A percentile compares a stretch with the other conserved stretches of the same genome.
phyloP scores from a whole-genome alignment of 2,797 vertebrate genomes.

The Helicolenus hilgendorfi region DNA sequence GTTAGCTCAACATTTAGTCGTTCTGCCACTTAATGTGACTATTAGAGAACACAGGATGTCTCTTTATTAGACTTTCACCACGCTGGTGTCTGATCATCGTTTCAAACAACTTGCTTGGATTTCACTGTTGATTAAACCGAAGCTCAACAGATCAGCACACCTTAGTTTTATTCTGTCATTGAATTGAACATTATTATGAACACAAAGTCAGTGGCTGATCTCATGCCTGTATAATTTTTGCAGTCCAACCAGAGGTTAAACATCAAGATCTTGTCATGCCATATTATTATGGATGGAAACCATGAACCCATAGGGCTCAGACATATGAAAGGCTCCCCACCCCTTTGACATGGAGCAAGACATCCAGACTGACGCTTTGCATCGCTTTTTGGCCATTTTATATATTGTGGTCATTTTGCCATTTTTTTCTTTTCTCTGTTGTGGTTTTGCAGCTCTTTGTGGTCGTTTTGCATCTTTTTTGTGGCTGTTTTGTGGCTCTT shows the following conservation, averaged over 20 bases:
- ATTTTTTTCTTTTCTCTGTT: too few species aligned
- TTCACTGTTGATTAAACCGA: neutral
- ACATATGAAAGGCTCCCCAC: fast-evolving
- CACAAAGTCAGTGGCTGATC: neutral
- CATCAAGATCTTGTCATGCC: neutral
- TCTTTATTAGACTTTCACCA: neutral
- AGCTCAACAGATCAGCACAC: neutral
- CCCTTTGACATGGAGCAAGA: neutral
- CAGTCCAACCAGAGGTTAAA: neutral
- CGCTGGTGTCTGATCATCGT: neutral
- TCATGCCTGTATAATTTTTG: too few species aligned
- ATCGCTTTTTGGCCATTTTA: too few species aligned
- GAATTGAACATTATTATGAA: neutral
- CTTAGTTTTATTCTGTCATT: neutral
- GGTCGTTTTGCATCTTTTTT: neutral
- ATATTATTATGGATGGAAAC: neutral
- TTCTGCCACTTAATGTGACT: neutral
- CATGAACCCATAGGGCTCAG: too few species aligned
- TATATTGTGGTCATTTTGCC: neutral
- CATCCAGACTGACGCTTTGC: neutral
- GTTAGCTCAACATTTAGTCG: neutral
- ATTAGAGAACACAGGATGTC: neutral
- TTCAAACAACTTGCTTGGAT: neutral
- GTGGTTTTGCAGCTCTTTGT: neutral
- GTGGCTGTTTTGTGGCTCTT: neutral